These are phyloP conservation scores for Ischnura elegans DNA, from an alignment of 2,888 invertebrate genomes.

Conservation along the genomic window DNA sequence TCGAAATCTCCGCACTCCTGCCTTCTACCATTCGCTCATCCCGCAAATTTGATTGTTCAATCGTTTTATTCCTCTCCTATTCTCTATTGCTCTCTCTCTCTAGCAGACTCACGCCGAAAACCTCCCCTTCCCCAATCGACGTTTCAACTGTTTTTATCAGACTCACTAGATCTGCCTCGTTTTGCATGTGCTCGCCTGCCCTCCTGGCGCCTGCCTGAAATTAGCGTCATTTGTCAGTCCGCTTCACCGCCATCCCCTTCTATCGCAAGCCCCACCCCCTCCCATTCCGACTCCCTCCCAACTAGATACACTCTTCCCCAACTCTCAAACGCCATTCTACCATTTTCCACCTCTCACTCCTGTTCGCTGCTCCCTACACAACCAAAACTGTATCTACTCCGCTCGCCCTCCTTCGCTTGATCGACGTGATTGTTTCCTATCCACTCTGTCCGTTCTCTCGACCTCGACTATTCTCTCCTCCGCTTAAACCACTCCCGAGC, in stretches of 20 bases:
- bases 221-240: slow-evolving; percentile 64
- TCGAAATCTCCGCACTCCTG: background rate
- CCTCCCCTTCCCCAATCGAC: background rate
- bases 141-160: slow-evolving; percentile 46
- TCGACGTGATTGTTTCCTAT: background rate
- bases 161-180: slow-evolving; percentile 53
- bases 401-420: background rate
- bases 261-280: background rate
- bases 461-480: background rate
- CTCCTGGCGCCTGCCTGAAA: slow-evolving; percentile 58
- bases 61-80: background rate
- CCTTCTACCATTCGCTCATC: background rate
- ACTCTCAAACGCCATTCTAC: background rate
- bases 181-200: slow-evolving; percentile 41
- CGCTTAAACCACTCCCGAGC: no score
- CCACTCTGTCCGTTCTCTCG: background rate
- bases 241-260: background rate
- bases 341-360: background rate
- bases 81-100: slow-evolving; percentile 36
- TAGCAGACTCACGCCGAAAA: background rate
- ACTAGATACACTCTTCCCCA: background rate
- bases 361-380: background rate
- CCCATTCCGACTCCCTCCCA: background rate
- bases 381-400: background rate
- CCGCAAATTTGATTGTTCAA: background rate